These are phyloP conservation scores for Pelodiscus sinensis DNA, from an alignment of 2,113 vertebrate species.

Conservation along the genomic window DNA sequence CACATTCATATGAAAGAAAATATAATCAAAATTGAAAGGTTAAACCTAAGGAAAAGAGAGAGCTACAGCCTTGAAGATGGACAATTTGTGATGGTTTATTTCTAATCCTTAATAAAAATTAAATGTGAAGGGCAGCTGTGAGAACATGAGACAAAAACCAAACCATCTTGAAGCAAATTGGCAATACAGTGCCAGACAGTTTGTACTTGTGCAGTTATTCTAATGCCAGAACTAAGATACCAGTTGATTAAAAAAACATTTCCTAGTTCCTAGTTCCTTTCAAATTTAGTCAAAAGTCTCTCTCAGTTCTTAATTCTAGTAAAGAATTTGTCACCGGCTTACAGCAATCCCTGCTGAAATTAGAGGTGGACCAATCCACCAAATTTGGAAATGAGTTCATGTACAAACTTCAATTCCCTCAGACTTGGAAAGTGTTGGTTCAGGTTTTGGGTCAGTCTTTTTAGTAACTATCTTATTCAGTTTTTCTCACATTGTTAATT, in stretches of 20 bases:
- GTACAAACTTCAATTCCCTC: not conserved
- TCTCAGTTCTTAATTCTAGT: not conserved
- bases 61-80: not conserved
- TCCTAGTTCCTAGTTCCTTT: not conserved
- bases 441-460: not conserved
- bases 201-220: not conserved
- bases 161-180: not conserved
- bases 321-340: fast-evolving
- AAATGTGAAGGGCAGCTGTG: not conserved
- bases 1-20: not conserved
- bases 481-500: not conserved
- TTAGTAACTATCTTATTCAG: not conserved
- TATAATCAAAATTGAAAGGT: fast-evolving
- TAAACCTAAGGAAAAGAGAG: not conserved
- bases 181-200: fast-evolving
- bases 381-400: not conserved
- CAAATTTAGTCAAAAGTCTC: fast-evolving
- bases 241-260: not conserved
- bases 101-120: not conserved
- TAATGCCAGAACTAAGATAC: fast-evolving
- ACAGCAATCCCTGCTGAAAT: fast-evolving
- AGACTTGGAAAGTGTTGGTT: not conserved
- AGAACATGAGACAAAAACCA: not conserved
- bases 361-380: not conserved
- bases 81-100: not conserved